Evolutionary conservation across 2,888 invertebrate species (phyloP), one percentile per base, ranked within the genome.

Genomic region (Panzeria rudis): DNA sequence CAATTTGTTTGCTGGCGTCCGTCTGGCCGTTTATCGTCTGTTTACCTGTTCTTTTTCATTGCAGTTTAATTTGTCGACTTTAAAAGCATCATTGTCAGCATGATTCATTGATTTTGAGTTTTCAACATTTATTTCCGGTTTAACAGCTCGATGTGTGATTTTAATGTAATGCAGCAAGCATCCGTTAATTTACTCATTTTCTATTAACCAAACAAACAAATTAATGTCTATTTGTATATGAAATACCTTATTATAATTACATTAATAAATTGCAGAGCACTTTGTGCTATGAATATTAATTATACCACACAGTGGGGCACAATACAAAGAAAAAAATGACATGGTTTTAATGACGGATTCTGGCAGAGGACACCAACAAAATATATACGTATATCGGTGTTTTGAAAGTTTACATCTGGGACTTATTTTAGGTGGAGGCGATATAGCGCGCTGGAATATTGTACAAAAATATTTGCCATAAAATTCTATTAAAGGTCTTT

Each of bases 121-220:
- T 52, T 29, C 66, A 66, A 59, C 9, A 56, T 29, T 59, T 50
- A 73, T 80, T 73, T 80, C 73, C 80, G 72, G 80, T 59, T 73
- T 68, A 11, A 38, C 47, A 54, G 32, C 15, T 35, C 35, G 54
- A 9, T 7, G 38, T 23, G 38, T n/a, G 71, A 32, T 69, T 52
- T 71, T 50, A 44, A 54, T 71, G 32, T 6, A 41, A 52, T 64
- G 15, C 7, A 75, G 15, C 25, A n/a, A n/a, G n/a, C 29, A 29
- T 29, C 29, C 29, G 5, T 35, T 78, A 69, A 61, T 78, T 47
- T 54, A 35, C 11, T 38, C 38, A 32, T 56, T 72, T 72, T 35
- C 44, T 54, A 54, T 71, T 41, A 54, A 64, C 54, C 5, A 52
- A 50, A 59, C 5, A 38, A n/a, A 59, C 29, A 61, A 20, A 47